Base-by-base conservation (phyloP, 2,113 vertebrate genomes). In the Sinosuthora webbiana region DNA sequence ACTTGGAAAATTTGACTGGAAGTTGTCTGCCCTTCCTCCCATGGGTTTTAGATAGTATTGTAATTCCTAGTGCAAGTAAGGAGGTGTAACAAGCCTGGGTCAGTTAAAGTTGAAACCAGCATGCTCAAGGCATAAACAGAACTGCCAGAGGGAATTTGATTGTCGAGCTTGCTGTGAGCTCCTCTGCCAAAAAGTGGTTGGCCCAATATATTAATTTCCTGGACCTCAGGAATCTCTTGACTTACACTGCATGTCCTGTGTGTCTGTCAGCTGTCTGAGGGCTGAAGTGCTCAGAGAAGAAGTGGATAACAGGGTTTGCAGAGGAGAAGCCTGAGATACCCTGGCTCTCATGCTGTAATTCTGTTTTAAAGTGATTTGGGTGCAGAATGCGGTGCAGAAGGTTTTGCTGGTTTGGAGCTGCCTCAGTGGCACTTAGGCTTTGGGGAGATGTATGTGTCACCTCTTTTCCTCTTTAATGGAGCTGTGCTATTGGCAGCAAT, bases 181-280 rank as follows among this genome's bases (percentile, higher is more conserved):
- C 68, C 55, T 90, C 59, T 80, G 47, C 71, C 11, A 10, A 80
- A 88, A 88, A 80, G 33, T 37, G 50, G 8, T 24, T 6, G 7
- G 33, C 39, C n/a, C 11, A 13, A 18, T 45, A 28, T 44, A 31
- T 39, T 55, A 12, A 74, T 70, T 92, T 45, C 41, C 83, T 83
- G 14, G 42, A 86, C 44, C 39, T 78, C 0, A 0, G 50, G 19
- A n/a, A 14, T 83, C 44, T 74, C 49, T 49, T 74, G 11, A 6
- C 15, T 53, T 42, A 12, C 0, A 3, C 16, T 57, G 10, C 39
- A 70, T 55, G 27, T 65, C 9, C n/a, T 67, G 12, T 20, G 12
- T 10, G 21, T 42, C 11, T 0, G 0, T 41, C 23, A 25, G 68
- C 49, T 83, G 37, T 28, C 31, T 0, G 2, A 52, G n/a, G 35